phyloP scores from a whole-genome alignment of 2,888 invertebrate genomes.

The Eueremaeus valkanovi region DNA sequence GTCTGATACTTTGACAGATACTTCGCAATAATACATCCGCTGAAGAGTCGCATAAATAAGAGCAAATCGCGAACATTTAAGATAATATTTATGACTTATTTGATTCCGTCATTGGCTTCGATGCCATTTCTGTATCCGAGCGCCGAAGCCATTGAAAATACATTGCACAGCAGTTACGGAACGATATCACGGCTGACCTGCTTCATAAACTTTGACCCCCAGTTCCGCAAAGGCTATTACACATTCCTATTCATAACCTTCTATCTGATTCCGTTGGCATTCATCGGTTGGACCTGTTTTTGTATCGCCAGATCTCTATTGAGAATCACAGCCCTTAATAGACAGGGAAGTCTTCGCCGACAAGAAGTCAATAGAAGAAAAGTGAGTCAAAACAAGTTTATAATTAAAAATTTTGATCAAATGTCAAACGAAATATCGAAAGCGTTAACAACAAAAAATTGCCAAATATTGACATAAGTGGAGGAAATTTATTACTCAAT shows the following conservation, averaged over 20 bases:
- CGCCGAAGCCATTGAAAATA: slow-evolving; percentile 48
- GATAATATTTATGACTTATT: slow-evolving; percentile 54
- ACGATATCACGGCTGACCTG: slow-evolving; percentile 53
- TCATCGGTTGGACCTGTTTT: slow-evolving; percentile 51
- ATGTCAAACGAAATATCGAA: too few species aligned
- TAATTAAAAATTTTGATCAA: too few species aligned
- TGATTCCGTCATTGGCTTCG: slow-evolving; percentile 51
- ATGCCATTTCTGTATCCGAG: slow-evolving; percentile 49
- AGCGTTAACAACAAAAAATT: too few species aligned
- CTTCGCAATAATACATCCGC: slow-evolving; percentile 55
- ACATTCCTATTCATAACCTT: slow-evolving; percentile 53
- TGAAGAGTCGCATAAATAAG: slow-evolving; percentile 53
- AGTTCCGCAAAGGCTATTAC: slow-evolving; percentile 53
- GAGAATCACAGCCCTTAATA: slow-evolving; percentile 49
- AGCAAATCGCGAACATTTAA: slow-evolving; percentile 52
- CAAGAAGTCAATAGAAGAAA: slow-evolving; percentile 51
- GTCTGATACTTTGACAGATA: too few species aligned
- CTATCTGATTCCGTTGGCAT: slow-evolving; percentile 53
- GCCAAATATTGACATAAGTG: too few species aligned
- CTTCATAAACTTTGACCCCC: slow-evolving; percentile 52
- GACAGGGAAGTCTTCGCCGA: slow-evolving; percentile 48
- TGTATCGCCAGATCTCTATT: slow-evolving; percentile 50
- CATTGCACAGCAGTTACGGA: slow-evolving; percentile 52
- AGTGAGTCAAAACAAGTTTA: too few species aligned
- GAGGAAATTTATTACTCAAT: too few species aligned